phyloP scores from a whole-genome alignment of 2,113 vertebrate species.

The Psephotus haematonotus region DNA sequence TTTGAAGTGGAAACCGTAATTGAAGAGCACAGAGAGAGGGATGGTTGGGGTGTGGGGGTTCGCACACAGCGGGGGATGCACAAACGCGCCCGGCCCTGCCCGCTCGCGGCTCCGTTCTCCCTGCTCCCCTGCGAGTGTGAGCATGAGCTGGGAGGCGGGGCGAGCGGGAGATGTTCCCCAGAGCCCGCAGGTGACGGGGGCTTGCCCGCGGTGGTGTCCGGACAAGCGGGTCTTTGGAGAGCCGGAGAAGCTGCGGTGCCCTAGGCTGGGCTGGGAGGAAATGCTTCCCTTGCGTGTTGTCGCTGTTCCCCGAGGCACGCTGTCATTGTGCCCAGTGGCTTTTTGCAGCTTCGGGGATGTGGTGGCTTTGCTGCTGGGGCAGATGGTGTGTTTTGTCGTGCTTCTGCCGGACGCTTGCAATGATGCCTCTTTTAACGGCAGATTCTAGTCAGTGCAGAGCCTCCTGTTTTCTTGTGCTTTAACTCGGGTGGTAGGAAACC shows the following conservation, averaged over 20 bases:
- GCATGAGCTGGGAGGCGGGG: background rate
- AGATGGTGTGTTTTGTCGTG: background rate
- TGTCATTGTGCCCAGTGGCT: fast-evolving
- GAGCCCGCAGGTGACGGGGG: background rate
- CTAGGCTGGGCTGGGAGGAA: background rate
- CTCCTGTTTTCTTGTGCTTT: background rate
- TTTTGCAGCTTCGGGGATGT: fast-evolving
- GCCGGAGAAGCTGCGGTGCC: no score
- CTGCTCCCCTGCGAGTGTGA: background rate
- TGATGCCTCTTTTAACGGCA: fast-evolving
- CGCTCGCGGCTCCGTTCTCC: background rate
- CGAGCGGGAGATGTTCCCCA: background rate
- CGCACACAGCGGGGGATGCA: background rate
- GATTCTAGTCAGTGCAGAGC: background rate
- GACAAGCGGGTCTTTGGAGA: fast-evolving
- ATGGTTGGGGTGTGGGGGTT: no score
- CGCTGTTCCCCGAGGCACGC: fast-evolving
- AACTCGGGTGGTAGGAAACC: background rate
- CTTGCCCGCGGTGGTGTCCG: background rate
- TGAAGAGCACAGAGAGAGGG: background rate
- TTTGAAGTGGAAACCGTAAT: background rate
- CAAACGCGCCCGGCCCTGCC: background rate
- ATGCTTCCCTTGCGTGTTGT: fast-evolving
- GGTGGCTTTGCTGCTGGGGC: background rate
- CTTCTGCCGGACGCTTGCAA: background rate